These are phyloP conservation scores for Echinarachnius parma DNA, from an alignment of 53 echinoderm and acorn worm species.

Conservation along the genomic window DNA sequence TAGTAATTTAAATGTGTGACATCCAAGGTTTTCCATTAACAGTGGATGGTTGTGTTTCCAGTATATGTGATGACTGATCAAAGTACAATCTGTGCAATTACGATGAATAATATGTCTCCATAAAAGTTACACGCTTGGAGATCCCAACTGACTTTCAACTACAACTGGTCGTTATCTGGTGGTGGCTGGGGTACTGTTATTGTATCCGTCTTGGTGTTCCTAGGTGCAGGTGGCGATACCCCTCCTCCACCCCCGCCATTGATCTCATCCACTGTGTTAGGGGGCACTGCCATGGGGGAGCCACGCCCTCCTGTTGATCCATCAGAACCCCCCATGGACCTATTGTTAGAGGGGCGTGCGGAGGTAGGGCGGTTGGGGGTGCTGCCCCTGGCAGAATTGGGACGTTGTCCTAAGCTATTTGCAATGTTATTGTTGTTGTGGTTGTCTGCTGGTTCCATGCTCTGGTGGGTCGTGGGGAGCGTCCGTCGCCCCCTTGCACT, in stretches of 20 bases:
- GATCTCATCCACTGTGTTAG: conserved; percentile 19
- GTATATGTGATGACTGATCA: too few species aligned
- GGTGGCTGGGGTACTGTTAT: conserved; percentile 38
- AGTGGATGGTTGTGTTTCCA: too few species aligned
- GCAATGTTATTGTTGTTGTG: conserved; percentile 7
- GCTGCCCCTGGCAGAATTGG: conserved; percentile 62
- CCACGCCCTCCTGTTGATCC: conserved; percentile 7
- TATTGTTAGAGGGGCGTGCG: conserved; percentile 36
- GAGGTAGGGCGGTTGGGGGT: conserved; percentile 55
- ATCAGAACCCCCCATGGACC: neutral
- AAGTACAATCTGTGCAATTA: too few species aligned
- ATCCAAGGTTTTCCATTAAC: too few species aligned
- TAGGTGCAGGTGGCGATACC: conserved; percentile 17
- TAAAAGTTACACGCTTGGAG: too few species aligned
- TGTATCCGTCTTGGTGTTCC: conserved; percentile 1
- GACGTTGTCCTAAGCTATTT: conserved; percentile 22
- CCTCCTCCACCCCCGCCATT: neutral
- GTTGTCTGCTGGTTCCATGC: conserved; percentile 12
- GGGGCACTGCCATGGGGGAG: conserved; percentile 13
- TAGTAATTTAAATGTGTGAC: too few species aligned
- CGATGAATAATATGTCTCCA: too few species aligned
- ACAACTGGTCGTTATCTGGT: conserved; percentile 3
- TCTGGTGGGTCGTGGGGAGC: conserved; percentile 2
- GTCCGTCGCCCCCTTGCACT: conserved; percentile 42
- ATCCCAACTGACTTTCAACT: too few species aligned